Base-by-base conservation (phyloP, 1,140 invertebrate genomes). In the Drosophila malerkotliana region DNA sequence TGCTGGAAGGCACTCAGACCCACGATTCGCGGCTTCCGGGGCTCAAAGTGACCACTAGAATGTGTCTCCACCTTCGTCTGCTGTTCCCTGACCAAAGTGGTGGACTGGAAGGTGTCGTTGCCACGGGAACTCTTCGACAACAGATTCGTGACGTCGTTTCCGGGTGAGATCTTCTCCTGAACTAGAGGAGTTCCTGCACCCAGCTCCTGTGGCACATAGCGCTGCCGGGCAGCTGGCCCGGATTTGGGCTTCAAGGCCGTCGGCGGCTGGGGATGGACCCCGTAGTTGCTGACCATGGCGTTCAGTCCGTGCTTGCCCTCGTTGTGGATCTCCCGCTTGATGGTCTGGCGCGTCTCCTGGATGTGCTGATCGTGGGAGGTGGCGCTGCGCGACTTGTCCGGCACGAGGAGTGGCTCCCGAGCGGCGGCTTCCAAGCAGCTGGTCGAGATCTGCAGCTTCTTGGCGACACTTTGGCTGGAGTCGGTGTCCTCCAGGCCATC, bases 201-300 rank as follows among this genome's bases (percentile, higher is more conserved):
- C 47, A 94, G 92, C 62, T 94, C 93, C 39, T 94, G 92, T 3
- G 94, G 93, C 77, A 93, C 63, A 14, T 94, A 91, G 14, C 94
- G 91, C 81, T 94, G 94, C 12, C 93, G 73, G 1, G 93, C 78
- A 0, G 92, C 92, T 0, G 93, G 91, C 12, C 93, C 93, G 1
- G 92, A 91, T 66, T 92, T 92, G 5, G 90, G 90, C 45, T 92
- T 92, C 10, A 72, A 5, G 0, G 84, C 21, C n/a, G 76, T 87
- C 12, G 78, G 71, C 7, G 79, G 75, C 12, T 85, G 74, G n/a
- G 79, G 67, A 15, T 82, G 72, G 8, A 77, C 59, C 6, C 79
- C 77, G 44, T 68, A 90, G 32, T 90, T 76, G 24, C 77, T 89
- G 18, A 91, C 75, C 72, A 91, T 77, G 18, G 85, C 85, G 47